Conservation (phyloP, 2,113 vertebrate genomes). For the Hiodon tergisus region DNA sequence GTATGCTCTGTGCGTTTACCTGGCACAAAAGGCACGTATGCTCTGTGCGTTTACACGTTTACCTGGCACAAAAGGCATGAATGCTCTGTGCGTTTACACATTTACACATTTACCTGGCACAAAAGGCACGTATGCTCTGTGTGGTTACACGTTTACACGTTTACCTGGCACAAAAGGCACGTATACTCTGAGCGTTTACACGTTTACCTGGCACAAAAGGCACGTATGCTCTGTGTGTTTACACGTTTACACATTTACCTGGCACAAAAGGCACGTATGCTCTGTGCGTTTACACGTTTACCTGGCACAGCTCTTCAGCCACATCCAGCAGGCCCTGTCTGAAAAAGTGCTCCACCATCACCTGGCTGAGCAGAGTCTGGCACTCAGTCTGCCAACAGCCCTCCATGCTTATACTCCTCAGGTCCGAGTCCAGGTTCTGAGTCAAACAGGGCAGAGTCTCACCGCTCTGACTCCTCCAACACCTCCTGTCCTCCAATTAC, state of each 20-base stretch:
- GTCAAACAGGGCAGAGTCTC: constrained; percentile 3
- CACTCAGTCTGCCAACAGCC: constrained; percentile 79
- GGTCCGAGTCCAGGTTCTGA: constrained; percentile 79
- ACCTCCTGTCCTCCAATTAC: background rate
- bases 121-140: too few relatives aligned
- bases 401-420: constrained; percentile 77
- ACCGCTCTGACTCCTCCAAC: background rate
- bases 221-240: background rate
- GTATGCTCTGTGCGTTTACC: too few relatives aligned
- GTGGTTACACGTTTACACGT: too few relatives aligned
- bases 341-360: constrained; percentile 82
- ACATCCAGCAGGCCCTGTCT: constrained; percentile 78
- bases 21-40: too few relatives aligned
- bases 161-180: too few relatives aligned
- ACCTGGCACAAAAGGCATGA: too few relatives aligned
- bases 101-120: too few relatives aligned
- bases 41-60: too few relatives aligned
- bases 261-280: too few relatives aligned
- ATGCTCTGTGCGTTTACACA: too few relatives aligned
- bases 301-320: constrained; percentile 77
- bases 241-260: background rate
- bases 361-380: constrained; percentile 73
- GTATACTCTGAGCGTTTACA: too few relatives aligned
- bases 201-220: too few relatives aligned
- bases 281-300: constrained; percentile 28